Conservation (phyloP, 2,797 vertebrate species). For the Hemitrygon akajei region DNA sequence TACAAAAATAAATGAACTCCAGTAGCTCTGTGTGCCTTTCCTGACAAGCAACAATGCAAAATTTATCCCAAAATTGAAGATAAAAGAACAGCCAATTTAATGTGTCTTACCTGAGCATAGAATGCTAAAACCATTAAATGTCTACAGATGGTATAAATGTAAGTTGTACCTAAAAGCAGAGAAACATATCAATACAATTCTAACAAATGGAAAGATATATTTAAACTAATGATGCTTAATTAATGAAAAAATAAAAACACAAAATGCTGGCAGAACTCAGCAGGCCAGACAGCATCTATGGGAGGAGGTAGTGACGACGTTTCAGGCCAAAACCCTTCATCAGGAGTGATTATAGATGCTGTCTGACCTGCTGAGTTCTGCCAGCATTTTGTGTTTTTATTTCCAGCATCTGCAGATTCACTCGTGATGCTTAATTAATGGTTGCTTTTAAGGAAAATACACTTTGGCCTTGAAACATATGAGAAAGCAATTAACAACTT, state of each 20-base stretch:
- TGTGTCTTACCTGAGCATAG: conserved; percentile 70
- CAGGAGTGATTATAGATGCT: too few species aligned
- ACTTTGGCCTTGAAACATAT: not conserved
- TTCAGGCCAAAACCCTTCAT: too few species aligned
- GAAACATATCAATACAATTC: not conserved
- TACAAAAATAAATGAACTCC: not conserved
- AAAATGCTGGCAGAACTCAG: too few species aligned
- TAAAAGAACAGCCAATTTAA: not conserved
- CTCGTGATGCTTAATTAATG: not conserved
- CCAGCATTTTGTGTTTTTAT: too few species aligned
- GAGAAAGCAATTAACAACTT: not conserved
- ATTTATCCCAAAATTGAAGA: not conserved
- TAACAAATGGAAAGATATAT: not conserved
- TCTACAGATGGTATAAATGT: conserved; percentile 82
- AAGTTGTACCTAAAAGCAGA: conserved; percentile 68
- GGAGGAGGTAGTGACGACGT: too few species aligned
- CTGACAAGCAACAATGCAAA: not conserved
- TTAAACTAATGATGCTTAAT: not conserved
- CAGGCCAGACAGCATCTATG: too few species aligned
- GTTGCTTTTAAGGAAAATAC: not conserved
- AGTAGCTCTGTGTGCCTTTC: not conserved
- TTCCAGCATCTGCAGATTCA: too few species aligned
- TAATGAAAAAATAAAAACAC: too few species aligned
- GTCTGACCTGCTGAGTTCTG: too few species aligned
- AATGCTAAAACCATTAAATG: conserved; percentile 75